Evolutionary conservation across 2,888 invertebrate species (phyloP), one percentile per base, ranked within the genome.

Genomic region (Drosophila infuscata): DNA sequence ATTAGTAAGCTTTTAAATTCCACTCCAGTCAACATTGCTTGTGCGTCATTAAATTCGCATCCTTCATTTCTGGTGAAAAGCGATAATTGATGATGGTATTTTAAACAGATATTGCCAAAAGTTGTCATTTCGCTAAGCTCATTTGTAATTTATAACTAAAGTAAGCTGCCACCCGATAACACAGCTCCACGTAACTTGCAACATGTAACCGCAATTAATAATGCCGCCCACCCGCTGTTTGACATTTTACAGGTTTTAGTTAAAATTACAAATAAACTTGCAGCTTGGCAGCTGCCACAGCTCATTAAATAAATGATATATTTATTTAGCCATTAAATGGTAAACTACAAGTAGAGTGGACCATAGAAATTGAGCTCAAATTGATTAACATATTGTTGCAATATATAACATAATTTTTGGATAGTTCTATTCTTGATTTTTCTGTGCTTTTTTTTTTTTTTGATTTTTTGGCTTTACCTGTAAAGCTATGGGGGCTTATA

Each of bases 401-500:
- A 36, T 17, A 25, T 56, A 43, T 52, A 63, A 54, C 52, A 63
- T 70, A 73, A 52, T 79, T 64, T 88, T 88, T 86, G 79, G 81
- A 74, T 83, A 69, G 20, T 70, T 83, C 30, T 63, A 38, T 33
- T 64, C 3, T 29, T 33, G 38, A 25, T 25, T 11, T 2, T 3
- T 46, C 1, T 46, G 46, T 12, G 46, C 20, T 2, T 46, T 41
- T 25, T 15, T 25, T 49, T 30, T 36, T 11, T 35, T 30, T 3
- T 25, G 20, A 25, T 25, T 69, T 76, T 82, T 86, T 81, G 86
- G 88, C 81, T 88, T 88, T 73, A 85, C 71, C 74, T 65, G 51
- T 79, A 81, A 81, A 70, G 75, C 77, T 79, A 74, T 56, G 53
- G 53, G 17, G 12, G 41, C 70, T 74, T 70, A 68, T 38, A 36